Conservation (phyloP, 2,797 vertebrate genomes). For the Denticeps clupeoides region DNA sequence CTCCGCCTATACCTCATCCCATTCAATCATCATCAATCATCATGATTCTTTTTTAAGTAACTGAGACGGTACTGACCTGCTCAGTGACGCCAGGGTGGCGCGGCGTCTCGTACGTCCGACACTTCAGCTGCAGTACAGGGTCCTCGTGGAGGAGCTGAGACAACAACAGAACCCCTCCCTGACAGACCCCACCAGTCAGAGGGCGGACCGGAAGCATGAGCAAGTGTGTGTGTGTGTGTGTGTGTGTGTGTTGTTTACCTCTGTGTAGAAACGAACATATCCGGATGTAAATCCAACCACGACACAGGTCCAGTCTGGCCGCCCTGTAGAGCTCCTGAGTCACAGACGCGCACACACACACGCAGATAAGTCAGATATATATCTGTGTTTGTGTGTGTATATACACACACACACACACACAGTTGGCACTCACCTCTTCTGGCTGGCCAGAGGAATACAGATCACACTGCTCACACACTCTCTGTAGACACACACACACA, state of each 20-base stretch:
- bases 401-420: not conserved
- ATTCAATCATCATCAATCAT: too few relatives aligned
- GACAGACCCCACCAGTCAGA: too few relatives aligned
- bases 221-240: too few relatives aligned
- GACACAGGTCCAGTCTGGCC: conserved; percentile 95
- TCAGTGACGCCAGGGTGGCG: conserved; percentile 89
- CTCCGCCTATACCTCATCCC: too few relatives aligned
- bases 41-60: too few relatives aligned
- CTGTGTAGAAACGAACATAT: conserved; percentile 92
- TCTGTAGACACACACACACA: conserved; percentile 48
- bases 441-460: conserved; percentile 89
- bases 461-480: conserved; percentile 81
- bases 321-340: conserved; percentile 85
- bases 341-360: conserved; percentile 1
- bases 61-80: conserved; percentile 66
- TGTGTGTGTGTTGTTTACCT: conserved; percentile 55
- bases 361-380: not conserved
- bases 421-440: conserved; percentile 77
- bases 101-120: conserved; percentile 93
- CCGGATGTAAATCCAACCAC: conserved; percentile 92
- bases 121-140: conserved; percentile 82
- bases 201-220: too few relatives aligned
- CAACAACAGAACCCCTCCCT: conserved; percentile 88
- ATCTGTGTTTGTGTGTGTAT: not conserved
- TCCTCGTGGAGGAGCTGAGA: conserved; percentile 92